A percentile compares a stretch with the other conserved stretches of the same genome.
Conservation (phyloP, 2,888 invertebrate genomes). For the Standfussiana lucernea region DNA sequence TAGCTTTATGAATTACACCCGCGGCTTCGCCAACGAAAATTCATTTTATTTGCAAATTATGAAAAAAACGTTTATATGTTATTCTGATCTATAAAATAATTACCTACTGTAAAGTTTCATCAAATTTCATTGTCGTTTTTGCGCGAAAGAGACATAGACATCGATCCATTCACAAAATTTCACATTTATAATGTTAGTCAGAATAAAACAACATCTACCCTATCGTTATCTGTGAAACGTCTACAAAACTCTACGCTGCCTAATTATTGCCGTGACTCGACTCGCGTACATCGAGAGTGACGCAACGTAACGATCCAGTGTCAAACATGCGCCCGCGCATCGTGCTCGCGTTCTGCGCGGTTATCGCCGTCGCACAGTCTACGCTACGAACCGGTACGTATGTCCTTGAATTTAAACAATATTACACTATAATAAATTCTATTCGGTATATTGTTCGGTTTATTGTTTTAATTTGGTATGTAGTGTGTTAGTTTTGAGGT, state of each 20-base stretch:
- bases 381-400: conserved; percentile 63
- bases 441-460: neutral
- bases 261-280: neutral
- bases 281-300: conserved; percentile 13
- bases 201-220: neutral
- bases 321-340: conserved; percentile 71
- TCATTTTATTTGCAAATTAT: too few species aligned
- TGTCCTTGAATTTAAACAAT: conserved; percentile 1
- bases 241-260: neutral
- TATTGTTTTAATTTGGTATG: neutral
- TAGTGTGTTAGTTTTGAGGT: neutral
- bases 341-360: conserved; percentile 61
- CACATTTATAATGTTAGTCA: neutral
- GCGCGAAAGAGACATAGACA: neutral
- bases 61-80: too few species aligned
- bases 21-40: too few species aligned
- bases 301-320: conserved; percentile 58
- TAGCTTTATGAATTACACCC: too few species aligned
- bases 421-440: neutral
- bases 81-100: neutral
- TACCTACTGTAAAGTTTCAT: neutral
- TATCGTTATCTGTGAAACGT: neutral
- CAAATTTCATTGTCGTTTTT: neutral
- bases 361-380: conserved; percentile 54
- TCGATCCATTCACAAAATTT: neutral